A percentile compares a stretch with the other conserved stretches of the same genome.
These are phyloP conservation scores for Sturmia bella DNA, from an alignment of 2,888 invertebrate species.

Conservation along the genomic window DNA sequence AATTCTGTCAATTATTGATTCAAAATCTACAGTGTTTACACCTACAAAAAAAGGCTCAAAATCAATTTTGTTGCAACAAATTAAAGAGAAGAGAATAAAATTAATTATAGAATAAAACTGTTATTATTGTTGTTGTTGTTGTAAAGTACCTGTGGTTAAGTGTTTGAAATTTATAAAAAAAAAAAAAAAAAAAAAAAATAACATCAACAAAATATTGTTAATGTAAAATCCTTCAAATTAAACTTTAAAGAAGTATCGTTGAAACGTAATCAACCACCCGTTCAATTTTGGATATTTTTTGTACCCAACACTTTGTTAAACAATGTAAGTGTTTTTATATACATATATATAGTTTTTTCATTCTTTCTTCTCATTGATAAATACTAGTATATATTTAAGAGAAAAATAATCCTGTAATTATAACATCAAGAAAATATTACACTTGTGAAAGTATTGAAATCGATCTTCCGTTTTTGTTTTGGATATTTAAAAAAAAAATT, in stretches of 20 bases:
- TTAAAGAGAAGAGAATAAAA: too few relatives aligned
- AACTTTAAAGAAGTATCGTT: background rate
- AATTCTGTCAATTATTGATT: constrained; percentile 62
- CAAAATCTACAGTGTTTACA: constrained; percentile 24
- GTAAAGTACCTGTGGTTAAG: constrained; percentile 26
- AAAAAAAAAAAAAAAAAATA: background rate
- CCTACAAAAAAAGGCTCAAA: background rate
- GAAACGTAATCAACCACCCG: constrained; percentile 49
- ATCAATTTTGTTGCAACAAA: background rate
- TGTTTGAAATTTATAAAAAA: constrained; percentile 3
- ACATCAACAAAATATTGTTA: background rate
- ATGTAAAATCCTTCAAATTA: background rate
- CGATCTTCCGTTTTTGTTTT: too few relatives aligned
- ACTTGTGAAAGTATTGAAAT: too few relatives aligned
- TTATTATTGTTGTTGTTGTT: background rate
- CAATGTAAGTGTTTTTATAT: constrained; percentile 59
- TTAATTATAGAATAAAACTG: background rate
- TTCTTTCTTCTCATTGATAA: background rate
- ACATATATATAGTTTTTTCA: background rate
- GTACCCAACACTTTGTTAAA: constrained; percentile 56
- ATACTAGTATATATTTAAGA: background rate
- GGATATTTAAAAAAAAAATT: too few relatives aligned
- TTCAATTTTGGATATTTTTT: constrained; percentile 63
- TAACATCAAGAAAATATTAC: too few relatives aligned
- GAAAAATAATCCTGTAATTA: too few relatives aligned